These are phyloP conservation scores for Agrotis ipsilon DNA, from an alignment of 2,888 invertebrate species.

Conservation along the genomic window DNA sequence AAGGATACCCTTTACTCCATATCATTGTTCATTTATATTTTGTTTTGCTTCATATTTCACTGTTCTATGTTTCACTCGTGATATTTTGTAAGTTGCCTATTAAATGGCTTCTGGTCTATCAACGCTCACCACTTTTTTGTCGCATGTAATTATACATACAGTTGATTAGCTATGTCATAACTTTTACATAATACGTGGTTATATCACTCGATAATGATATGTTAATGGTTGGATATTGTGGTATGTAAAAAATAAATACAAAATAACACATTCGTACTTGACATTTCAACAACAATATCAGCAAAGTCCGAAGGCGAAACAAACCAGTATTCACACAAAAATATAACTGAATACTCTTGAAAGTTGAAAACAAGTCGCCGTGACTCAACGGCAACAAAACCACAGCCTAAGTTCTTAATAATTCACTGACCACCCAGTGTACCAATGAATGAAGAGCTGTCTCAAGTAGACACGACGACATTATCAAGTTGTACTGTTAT, in stretches of 20 bases:
- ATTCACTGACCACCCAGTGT: constrained; percentile 65
- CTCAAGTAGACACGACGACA: constrained; percentile 22
- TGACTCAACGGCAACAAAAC: constrained; percentile 72
- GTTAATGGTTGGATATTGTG: not conserved
- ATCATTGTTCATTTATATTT: not conserved
- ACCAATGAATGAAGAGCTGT: constrained; percentile 62
- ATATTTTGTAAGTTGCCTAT: not conserved
- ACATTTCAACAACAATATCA: constrained; percentile 34
- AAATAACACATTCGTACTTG: constrained; percentile 32
- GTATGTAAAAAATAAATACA: not conserved
- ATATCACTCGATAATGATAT: constrained; percentile 10
- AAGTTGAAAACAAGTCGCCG: constrained; percentile 56
- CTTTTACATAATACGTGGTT: not conserved
- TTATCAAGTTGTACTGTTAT: constrained; percentile 7
- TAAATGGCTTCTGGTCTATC: not conserved
- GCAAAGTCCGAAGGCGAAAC: constrained; percentile 11
- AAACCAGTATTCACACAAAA: constrained; percentile 47
- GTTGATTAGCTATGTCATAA: not conserved
- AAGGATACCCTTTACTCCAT: too few relatives aligned
- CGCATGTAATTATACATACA: not conserved
- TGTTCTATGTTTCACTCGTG: too few relatives aligned
- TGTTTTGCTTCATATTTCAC: not conserved
- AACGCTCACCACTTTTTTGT: not conserved
- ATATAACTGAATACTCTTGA: constrained; percentile 46
- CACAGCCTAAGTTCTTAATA: constrained; percentile 68